Base-by-base conservation (phyloP, 2,888 invertebrate species). In the Galeopsomyia nigrocyanea region DNA sequence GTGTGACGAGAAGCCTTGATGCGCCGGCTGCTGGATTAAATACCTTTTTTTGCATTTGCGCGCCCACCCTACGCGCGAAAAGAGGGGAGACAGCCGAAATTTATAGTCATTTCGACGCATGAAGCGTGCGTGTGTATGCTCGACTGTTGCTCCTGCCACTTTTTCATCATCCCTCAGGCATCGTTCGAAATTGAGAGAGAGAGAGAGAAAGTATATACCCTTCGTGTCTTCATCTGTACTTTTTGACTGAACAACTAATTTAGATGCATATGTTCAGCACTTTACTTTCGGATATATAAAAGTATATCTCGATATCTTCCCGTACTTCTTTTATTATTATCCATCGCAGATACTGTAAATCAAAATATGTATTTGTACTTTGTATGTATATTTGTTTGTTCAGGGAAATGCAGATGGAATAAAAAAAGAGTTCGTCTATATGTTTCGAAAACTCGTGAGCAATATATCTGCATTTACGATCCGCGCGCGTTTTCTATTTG, bases 1-100 rank as follows among this genome's bases (percentile, higher is more conserved):
- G 39, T 21, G 22, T 19, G 10, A 39, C 53, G 17, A 56, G 47
- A 9, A 7, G 31, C 39, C 10, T 39, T 13, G 39, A 39, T 10
- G 7, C 39, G 39, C 39, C 26, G 55, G n/a, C 31, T 64, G 16
- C 56, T 55, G 74, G 70, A 68, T 75, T 73, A 76, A 77, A 76
- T 66, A 77, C 78, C 76, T 76, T 78, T 77, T n/a, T 80, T 79
- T 79, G 77, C 78, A 80, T 78, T 79, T 80, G 80, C 75, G 75
- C 68, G 62, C 70, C 71, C 5, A 26, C 5, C 26, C 26, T 26
- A 26, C 26, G 63, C 57, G 63, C 31, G 60, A 53, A 17, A 13
- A 26, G 26, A 5, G 26, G 39, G 21, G 39, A n/a, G 50, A 60
- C 55, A 17, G 9, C 49, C 62, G 22, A 57, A 71, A 74, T 78